Conservation (phyloP, 2,888 invertebrate species). For the Caradrina kadenii region DNA sequence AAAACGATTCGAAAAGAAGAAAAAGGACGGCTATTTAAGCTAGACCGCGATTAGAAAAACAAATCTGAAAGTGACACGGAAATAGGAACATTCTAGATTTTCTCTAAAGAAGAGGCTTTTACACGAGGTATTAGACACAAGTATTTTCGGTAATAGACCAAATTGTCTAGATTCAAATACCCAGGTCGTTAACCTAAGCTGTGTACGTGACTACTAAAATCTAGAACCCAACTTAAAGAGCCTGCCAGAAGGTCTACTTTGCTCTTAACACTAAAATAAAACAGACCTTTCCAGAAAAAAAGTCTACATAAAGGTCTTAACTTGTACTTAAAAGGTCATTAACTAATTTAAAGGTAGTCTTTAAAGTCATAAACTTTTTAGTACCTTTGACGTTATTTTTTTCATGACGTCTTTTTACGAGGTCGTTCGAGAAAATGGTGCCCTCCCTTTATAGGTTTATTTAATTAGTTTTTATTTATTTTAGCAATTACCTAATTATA, state of each 20-base stretch:
- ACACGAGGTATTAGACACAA: not conserved
- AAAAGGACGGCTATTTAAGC: not conserved
- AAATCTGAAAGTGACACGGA: not conserved
- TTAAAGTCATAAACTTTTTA: slow-evolving; percentile 59
- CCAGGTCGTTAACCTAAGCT: slow-evolving; percentile 10
- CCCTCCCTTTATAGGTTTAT: slow-evolving; percentile 37
- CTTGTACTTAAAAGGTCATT: slow-evolving; percentile 52
- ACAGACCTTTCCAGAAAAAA: slow-evolving; percentile 22
- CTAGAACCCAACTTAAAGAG: not conserved
- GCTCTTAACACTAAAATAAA: slow-evolving; percentile 45
- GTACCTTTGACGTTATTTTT: slow-evolving; percentile 55
- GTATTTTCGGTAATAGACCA: not conserved
- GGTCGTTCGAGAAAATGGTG: slow-evolving; percentile 45
- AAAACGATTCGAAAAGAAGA: not conserved
- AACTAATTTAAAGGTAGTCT: slow-evolving; percentile 59
- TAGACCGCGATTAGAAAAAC: not conserved
- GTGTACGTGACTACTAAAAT: slow-evolving; percentile 23
- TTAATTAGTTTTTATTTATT: slow-evolving; percentile 49
- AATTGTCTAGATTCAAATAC: slow-evolving; percentile 16
- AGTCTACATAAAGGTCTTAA: slow-evolving; percentile 31
- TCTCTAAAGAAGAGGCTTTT: not conserved
- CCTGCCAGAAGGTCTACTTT: slow-evolving; percentile 9
- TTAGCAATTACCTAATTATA: slow-evolving; percentile 38
- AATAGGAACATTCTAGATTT: not conserved
- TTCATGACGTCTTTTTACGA: slow-evolving; percentile 57